These are phyloP conservation scores for Gibbula magus DNA, from an alignment of 2,888 invertebrate genomes.

Conservation along the genomic window DNA sequence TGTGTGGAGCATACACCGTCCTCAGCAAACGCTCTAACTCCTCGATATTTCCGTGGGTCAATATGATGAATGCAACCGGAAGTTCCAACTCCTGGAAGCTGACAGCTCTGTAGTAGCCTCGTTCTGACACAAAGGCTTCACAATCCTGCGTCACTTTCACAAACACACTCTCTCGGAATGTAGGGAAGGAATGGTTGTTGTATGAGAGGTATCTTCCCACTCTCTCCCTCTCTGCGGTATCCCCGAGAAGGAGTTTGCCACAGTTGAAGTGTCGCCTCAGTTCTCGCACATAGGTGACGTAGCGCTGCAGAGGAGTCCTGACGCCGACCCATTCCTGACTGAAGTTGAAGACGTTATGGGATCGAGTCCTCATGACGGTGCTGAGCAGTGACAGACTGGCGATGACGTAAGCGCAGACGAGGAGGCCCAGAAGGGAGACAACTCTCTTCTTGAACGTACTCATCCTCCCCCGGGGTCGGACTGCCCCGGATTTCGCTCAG, in stretches of 20 bases:
- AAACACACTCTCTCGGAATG: constrained; percentile 21
- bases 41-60: constrained; percentile 62
- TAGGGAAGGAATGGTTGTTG: constrained; percentile 29
- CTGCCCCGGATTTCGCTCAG: too few relatives aligned
- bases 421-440: not conserved
- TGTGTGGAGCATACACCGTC: constrained; percentile 70
- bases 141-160: constrained; percentile 37
- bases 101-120: constrained; percentile 35
- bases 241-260: constrained; percentile 43
- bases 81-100: constrained; percentile 52
- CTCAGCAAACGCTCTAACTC: constrained; percentile 67
- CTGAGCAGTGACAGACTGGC: not conserved
- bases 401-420: not conserved
- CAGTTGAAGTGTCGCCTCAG: constrained; percentile 33
- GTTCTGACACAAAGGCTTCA: constrained; percentile 34
- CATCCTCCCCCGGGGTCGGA: too few relatives aligned
- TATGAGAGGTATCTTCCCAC: constrained; percentile 26
- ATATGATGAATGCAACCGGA: constrained; percentile 68
- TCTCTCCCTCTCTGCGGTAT: constrained; percentile 38
- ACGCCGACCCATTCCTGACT: not conserved
- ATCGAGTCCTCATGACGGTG: not conserved
- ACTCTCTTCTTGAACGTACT: too few relatives aligned
- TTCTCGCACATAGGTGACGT: not conserved
- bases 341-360: not conserved
- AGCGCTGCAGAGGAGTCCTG: not conserved